Base-by-base conservation (phyloP, 2,797 vertebrate genomes). In the Kryptopterus vitreolus region DNA sequence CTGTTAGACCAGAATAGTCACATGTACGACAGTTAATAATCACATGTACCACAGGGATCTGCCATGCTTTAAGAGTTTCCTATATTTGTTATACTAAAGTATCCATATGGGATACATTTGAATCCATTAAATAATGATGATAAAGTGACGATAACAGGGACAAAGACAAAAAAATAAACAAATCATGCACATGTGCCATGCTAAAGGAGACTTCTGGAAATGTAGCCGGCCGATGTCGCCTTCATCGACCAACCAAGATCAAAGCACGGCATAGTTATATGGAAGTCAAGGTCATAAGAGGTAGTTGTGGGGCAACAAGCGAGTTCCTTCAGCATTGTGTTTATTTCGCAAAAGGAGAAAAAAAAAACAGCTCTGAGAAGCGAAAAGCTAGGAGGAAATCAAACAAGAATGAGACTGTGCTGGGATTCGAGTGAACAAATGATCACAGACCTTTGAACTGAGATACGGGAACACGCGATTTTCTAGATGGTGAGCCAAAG, bases 371-470 rank as follows among this genome's bases (percentile, higher is more conserved):
- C 87, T 83, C 66, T 78, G 81, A 83, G 90, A 78, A 88, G 90
- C 90, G 38, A 43, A 91, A 55, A 89, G 84, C 90, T 90, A 89
- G 90, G 22, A 85, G 89, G 84, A 88, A 84, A 85, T 63, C 91
- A 92, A 90, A 86, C 85, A 90, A 74, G 85, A 90, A 43, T 43
- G 87, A 78, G 48, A 88, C 82, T 79, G 82, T 71, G 71, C 88
- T 85, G 87, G 87, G 87, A 89, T 84, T 84, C 50, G 24, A 61
- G 81, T 81, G 69, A 83, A 82, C 68, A 84, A 71, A 79, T 48
- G 66, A 69, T 68, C 74, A 93, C 93, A 92, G 92, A 94, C 93
- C 93, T 93, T 93, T 93, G 85, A 82, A 85, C 82, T 92, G 73
- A 79, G 92, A 81, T 8, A 93, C 89, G 0, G 93, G 92, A 81